Percentiles rank a stretch among this genome's conserved stretches.
phyloP scores from a whole-genome alignment of 2,888 invertebrate genomes.

The Agriotes lineatus region DNA sequence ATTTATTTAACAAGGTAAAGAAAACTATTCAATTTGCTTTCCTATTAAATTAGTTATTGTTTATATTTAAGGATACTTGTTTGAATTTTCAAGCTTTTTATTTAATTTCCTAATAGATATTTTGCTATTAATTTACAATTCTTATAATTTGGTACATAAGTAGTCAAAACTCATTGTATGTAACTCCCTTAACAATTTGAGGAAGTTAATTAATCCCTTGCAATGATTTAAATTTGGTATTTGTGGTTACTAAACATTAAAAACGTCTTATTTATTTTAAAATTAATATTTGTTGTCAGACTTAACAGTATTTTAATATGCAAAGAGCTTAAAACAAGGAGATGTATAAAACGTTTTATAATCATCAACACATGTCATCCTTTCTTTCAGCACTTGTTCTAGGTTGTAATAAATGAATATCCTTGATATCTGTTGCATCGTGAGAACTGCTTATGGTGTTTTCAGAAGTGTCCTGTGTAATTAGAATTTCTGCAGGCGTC shows the following conservation, averaged over 20 bases:
- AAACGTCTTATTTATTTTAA: too few relatives aligned
- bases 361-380: constrained; percentile 18
- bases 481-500: constrained; percentile 10
- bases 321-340: too few relatives aligned
- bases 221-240: too few relatives aligned
- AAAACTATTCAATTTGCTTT: neutral
- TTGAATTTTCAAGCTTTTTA: too few relatives aligned
- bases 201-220: neutral
- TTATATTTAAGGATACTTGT: neutral
- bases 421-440: neutral
- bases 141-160: too few relatives aligned
- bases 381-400: constrained; percentile 9
- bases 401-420: constrained; percentile 21
- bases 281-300: too few relatives aligned
- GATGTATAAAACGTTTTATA: constrained; percentile 15
- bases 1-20: neutral
- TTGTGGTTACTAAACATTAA: too few relatives aligned
- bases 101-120: too few relatives aligned
- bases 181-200: too few relatives aligned
- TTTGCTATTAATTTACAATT: too few relatives aligned
- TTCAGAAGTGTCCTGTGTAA: constrained; percentile 11
- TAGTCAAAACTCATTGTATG: too few relatives aligned
- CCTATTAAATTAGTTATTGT: neutral
- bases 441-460: neutral
- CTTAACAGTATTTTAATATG: too few relatives aligned